Base-by-base conservation (phyloP, 1,140 invertebrate species). In the Euschistus heros region DNA sequence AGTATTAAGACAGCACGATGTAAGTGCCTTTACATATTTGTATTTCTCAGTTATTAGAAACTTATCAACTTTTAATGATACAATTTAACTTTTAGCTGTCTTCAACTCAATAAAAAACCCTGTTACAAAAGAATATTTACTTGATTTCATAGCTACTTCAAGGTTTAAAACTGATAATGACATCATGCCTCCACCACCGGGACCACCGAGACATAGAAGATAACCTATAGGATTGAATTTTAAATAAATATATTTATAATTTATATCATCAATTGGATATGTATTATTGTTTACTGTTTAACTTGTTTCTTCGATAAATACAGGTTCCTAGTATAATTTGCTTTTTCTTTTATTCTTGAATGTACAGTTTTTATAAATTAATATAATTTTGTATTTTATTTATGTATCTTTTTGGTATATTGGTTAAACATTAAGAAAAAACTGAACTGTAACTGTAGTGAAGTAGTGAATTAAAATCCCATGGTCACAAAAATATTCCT, bases 51-150 rank as follows among this genome's bases (percentile, higher is more conserved):
- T 26, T 61, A 42, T 61, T 47, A 61, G 4, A 5, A 37, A 26
- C 26, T 57, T 37, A 17, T 33, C 18, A 44, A 3, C 33, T 50
- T 52, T 46, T 62, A 15, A 18, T 27, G 27, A 47, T n/a, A 27
- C 8, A 6, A 64, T 64, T 69, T 69, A 62, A 66, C 68, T 82
- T 81, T 27, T 74, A 86, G 82, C 84, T 68, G 86, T 90, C 30
- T 82, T 76, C 67, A 76, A 82, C 46, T 86, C 83, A 71, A 89
- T 97, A 72, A 72, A 71, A 20, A 75, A 86, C 70, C 93, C 93
- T 0, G 85, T 96, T 0, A 94, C 91, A 0, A 87, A 86, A 74
- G 85, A 93, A 26, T 78, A 79, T 65, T 79, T 96, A n/a, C 73
- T 95, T 27, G 76, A 86, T 37, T 89, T 79, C 72, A 94, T 95